These are phyloP conservation scores for Saimiri boliviensis DNA, from an alignment of 2,113 vertebrate genomes.

Conservation along the genomic window DNA sequence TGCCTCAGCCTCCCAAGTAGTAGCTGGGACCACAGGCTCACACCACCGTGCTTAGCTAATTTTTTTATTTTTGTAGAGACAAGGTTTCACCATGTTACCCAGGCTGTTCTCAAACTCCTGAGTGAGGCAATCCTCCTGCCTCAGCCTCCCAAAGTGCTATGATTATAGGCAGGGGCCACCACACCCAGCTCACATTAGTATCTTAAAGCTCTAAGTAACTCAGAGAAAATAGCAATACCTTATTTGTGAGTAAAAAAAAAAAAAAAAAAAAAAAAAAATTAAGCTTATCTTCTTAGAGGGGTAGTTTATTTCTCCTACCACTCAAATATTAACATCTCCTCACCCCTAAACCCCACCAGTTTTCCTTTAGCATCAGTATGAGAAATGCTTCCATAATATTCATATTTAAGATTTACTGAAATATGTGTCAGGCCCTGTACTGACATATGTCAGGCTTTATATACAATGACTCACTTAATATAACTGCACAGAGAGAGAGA, in stretches of 20 bases:
- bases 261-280: background rate
- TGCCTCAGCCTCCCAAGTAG: no score
- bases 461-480: background rate
- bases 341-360: background rate
- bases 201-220: background rate
- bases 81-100: no score
- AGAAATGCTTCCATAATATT: background rate
- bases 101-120: no score
- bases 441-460: background rate
- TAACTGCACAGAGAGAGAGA: background rate
- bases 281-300: background rate
- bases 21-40: no score
- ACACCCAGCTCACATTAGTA: no score
- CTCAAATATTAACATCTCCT: background rate
- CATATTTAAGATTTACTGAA: background rate
- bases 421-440: background rate
- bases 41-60: no score
- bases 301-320: background rate
- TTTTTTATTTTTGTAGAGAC: no score
- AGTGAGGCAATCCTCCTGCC: no score
- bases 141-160: no score
- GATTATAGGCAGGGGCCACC: no score
- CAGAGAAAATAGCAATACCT: background rate
- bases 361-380: background rate
- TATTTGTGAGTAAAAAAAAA: background rate